Conservation (phyloP, 2,113 vertebrate species). For the Oncorhynchus kisutch region DNA sequence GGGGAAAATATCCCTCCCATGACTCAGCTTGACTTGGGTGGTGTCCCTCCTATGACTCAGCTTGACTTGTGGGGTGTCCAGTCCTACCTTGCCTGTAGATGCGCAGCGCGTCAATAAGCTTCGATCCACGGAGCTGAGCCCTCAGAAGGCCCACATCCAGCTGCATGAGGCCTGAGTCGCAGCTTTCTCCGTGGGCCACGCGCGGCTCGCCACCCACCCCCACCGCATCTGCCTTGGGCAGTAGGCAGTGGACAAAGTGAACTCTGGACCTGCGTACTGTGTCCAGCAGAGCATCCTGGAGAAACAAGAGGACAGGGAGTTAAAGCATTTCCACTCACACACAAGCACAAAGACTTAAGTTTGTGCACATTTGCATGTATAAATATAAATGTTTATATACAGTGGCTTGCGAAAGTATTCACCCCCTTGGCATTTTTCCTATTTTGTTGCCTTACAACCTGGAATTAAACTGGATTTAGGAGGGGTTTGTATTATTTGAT, state of each 20-base stretch:
- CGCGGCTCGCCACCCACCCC: constrained; percentile 78
- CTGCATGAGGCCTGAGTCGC: constrained; percentile 88
- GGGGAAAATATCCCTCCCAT: neutral
- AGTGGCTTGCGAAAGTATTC: no score
- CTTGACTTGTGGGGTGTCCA: neutral
- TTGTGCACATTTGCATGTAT: neutral
- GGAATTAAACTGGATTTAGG: no score
- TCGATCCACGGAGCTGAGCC: constrained; percentile 89
- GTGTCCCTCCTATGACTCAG: no score
- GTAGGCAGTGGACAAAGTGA: constrained; percentile 91
- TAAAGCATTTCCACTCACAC: neutral
- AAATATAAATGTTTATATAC: no score
- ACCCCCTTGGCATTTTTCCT: no score
- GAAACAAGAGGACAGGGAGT: neutral
- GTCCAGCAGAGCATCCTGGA: constrained; percentile 92
- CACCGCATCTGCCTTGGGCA: constrained; percentile 82
- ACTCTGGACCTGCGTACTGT: constrained; percentile 91
- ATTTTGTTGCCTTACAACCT: no score
- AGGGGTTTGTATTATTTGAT: no score
- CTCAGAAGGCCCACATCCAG: constrained; percentile 88
- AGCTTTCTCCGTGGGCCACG: constrained; percentile 81
- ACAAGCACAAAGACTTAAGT: neutral
- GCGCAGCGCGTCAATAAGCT: constrained; percentile 88
- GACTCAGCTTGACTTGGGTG: neutral
- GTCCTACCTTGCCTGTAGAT: constrained; percentile 93